Evolutionary conservation across 2,797 vertebrate species (phyloP).

Genomic region (Cygnus olor): DNA sequence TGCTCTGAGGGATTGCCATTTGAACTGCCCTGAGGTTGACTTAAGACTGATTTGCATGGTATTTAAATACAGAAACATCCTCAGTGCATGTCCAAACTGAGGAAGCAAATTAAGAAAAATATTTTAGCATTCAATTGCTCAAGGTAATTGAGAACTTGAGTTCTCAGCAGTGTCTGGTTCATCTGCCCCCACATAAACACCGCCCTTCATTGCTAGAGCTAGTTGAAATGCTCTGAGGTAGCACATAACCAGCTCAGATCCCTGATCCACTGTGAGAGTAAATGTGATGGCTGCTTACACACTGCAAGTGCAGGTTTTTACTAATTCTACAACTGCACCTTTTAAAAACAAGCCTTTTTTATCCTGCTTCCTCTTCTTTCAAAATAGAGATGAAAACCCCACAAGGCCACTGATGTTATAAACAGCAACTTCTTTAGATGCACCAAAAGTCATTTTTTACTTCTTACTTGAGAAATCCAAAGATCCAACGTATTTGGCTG

Average conservation of each 20-base stretch:
- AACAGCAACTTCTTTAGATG: background rate
- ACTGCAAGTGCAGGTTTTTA: background rate
- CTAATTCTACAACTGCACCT: background rate
- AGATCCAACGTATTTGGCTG: background rate
- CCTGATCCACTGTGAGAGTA: background rate
- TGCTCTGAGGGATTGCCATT: background rate
- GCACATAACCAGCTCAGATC: background rate
- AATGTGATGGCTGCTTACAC: background rate
- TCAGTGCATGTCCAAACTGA: background rate
- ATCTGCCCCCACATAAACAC: background rate
- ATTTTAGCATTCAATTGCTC: background rate
- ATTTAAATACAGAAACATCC: background rate
- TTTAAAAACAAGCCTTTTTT: background rate
- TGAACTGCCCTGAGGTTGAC: background rate
- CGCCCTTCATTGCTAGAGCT: background rate
- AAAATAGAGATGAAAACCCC: background rate
- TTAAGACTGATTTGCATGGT: background rate
- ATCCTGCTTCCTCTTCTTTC: background rate
- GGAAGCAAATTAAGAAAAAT: background rate
- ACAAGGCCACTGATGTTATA: background rate
- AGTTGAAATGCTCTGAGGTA: background rate
- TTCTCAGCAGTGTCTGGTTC: background rate
- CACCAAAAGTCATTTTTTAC: background rate
- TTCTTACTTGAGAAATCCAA: background rate
- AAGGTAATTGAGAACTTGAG: background rate